These are phyloP conservation scores for Chloromyia formosa DNA, from an alignment of 2,888 invertebrate genomes.

Conservation along the genomic window DNA sequence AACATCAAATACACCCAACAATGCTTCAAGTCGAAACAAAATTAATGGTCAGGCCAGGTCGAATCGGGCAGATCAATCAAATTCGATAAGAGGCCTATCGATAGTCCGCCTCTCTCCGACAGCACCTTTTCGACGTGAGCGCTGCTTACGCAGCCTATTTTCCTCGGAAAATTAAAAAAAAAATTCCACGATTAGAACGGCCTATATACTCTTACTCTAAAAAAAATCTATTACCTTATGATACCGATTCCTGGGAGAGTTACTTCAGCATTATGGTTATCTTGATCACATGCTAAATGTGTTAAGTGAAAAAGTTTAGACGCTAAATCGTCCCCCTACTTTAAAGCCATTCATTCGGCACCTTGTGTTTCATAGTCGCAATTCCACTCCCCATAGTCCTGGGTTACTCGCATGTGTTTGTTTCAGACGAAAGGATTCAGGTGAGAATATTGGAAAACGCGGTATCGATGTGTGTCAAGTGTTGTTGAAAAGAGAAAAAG, in stretches of 20 bases:
- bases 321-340: neutral
- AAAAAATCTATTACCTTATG: neutral
- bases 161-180: neutral
- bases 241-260: neutral
- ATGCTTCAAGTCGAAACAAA: neutral
- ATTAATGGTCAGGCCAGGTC: conserved; percentile 4
- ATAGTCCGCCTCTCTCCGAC: neutral
- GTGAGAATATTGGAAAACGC: conserved; percentile 1
- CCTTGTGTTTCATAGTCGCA: neutral
- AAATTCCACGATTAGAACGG: neutral
- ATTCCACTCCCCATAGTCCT: no score
- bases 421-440: neutral
- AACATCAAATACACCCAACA: neutral
- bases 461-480: conserved; percentile 7
- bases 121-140: neutral
- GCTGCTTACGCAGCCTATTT: neutral
- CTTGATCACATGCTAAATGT: conserved; percentile 24
- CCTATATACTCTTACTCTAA: neutral
- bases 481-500: neutral
- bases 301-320: conserved; percentile 25
- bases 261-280: neutral
- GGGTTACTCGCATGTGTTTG: no score
- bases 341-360: neutral
- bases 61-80: neutral
- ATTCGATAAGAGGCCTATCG: conserved; percentile 2